Base-by-base conservation (phyloP, 2,113 vertebrate species). In the Bos javanicus region DNA sequence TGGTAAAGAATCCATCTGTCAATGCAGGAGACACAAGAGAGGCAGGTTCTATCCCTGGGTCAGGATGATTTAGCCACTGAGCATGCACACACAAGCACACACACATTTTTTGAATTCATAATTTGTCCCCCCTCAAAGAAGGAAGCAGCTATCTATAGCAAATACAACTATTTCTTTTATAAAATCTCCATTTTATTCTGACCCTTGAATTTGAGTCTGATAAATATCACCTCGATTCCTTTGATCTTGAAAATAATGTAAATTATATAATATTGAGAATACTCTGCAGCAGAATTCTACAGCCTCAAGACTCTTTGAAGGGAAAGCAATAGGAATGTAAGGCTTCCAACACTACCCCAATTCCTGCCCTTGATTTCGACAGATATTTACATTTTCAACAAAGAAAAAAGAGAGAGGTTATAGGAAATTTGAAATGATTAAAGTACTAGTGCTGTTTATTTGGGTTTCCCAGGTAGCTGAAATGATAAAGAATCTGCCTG, bases 61-160 rank as follows among this genome's bases (percentile, higher is more conserved):
- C 6, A 71, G 23, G 36, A 43, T 0, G 1, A 25, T 76, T 76
- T 43, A 76, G 39, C 12, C 21, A 76, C 71, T 76, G 71, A 43
- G 71, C 12, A 25, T 4, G 4, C 9, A 2, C 4, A 0, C 7
- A 1, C 3, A 1, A 4, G 4, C 11, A 43, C 71, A 76, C 12
- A 25, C 36, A 76, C 15, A 43, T 43, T 76, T 25, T 76, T 43
- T 5, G 80, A 16, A 28, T 23, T 80, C 17, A 60, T 46, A 92
- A 62, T 74, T 56, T 60, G 8, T 16, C 9, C 3, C 21, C 3
- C 7, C 6, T 4, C 52, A 62, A 80, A 85, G 2, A 89, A 82
- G 4, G 13, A 56, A 94, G 9, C 9, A 43, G 50, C 33, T 12
- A 1, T 57, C 50, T 60, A 23, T 5, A 60, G 26, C 62, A 88